A percentile compares a stretch with the other conserved stretches of the same genome.
phyloP scores from a whole-genome alignment of 23 tunicate species.

The Trididemnum nubilum region DNA sequence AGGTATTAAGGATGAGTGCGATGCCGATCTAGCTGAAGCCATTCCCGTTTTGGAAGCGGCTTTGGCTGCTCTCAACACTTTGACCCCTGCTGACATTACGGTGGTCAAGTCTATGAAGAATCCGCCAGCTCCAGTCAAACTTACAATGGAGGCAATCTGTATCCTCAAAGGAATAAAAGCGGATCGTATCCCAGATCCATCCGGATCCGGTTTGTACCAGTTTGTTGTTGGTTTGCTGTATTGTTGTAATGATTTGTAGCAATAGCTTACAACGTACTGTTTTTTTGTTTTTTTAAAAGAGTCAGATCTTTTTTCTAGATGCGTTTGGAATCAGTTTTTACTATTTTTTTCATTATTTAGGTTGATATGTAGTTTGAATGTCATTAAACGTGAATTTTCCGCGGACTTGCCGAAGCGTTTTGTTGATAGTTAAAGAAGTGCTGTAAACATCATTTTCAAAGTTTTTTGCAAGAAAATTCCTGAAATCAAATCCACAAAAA shows the following conservation, averaged over 20 bases:
- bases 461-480: no score
- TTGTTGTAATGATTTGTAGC: background rate
- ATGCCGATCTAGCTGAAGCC: slow-evolving; percentile 98
- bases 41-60: slow-evolving; percentile 96
- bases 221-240: background rate
- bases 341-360: no score
- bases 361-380: no score
- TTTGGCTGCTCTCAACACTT: slow-evolving; percentile 83
- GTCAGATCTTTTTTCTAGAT: no score
- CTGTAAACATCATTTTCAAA: no score
- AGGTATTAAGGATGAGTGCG: slow-evolving; percentile 96
- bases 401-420: no score
- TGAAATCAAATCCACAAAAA: no score
- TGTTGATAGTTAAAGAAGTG: no score
- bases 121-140: slow-evolving; percentile 94
- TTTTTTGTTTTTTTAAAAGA: background rate
- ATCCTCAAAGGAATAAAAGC: slow-evolving; percentile 93
- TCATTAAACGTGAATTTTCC: no score
- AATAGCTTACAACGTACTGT: background rate
- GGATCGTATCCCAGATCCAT: slow-evolving; percentile 91
- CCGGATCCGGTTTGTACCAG: slow-evolving; percentile 76
- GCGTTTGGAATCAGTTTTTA: no score
- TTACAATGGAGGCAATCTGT: slow-evolving; percentile 91
- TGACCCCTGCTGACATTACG: slow-evolving; percentile 89
- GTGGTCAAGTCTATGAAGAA: slow-evolving; percentile 90